These are phyloP conservation scores for Portevinia maculata DNA, from an alignment of 2,888 invertebrate species.

Conservation along the genomic window DNA sequence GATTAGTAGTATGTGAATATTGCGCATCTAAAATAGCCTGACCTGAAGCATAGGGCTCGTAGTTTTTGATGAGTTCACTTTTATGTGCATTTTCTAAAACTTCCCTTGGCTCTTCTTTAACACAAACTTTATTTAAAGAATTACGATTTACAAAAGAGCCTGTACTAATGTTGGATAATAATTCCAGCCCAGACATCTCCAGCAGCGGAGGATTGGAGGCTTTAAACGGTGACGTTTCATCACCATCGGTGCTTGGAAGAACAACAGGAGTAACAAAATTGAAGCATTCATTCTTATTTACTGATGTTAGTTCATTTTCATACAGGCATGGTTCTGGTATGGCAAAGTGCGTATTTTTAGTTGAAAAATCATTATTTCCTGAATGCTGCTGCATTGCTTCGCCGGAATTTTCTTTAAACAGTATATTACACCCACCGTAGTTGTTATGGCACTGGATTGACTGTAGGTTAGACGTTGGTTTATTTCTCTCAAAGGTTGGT, in stretches of 20 bases:
- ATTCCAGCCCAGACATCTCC: conserved; percentile 91
- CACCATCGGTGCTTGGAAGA: conserved; percentile 4
- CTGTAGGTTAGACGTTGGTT: conserved; percentile 1
- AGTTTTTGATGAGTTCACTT: conserved; percentile 25
- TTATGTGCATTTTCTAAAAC: conserved; percentile 27
- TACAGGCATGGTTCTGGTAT: conserved; percentile 3
- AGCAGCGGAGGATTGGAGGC: conserved; percentile 81
- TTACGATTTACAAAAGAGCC: conserved; percentile 41
- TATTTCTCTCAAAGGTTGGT: conserved; percentile 14
- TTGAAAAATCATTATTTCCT: conserved; percentile 6
- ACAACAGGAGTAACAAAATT: neutral
- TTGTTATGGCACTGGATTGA: conserved; percentile 14
- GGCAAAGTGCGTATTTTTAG: neutral
- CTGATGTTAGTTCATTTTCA: conserved; percentile 19
- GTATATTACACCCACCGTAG: neutral
- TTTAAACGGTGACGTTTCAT: conserved; percentile 17
- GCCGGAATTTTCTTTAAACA: conserved; percentile 31
- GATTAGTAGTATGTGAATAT: conserved; percentile 58
- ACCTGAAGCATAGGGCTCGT: conserved; percentile 8
- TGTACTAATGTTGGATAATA: conserved; percentile 92
- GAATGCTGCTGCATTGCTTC: conserved; percentile 20
- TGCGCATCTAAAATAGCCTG: conserved; percentile 70
- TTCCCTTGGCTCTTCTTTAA: conserved; percentile 52
- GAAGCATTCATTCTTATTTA: conserved; percentile 32
- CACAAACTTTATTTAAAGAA: conserved; percentile 20